Percentiles rank a stretch among this genome's conserved stretches.
Conservation (phyloP, 2,797 vertebrate genomes). For the Serranus cabrilla region DNA sequence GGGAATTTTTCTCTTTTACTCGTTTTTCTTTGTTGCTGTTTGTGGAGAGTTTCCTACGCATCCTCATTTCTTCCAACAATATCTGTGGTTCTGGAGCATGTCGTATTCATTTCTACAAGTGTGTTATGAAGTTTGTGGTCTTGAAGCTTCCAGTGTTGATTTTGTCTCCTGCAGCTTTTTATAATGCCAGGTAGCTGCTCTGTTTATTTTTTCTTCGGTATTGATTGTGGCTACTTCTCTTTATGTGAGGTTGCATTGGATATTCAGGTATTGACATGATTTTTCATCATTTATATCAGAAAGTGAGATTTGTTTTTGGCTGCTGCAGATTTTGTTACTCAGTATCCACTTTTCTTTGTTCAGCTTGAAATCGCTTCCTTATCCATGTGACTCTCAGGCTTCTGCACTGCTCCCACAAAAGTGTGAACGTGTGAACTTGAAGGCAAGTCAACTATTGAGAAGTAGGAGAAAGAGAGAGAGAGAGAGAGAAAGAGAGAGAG, state of each 20-base stretch:
- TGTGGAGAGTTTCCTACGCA: background rate
- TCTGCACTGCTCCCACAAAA: constrained; percentile 49
- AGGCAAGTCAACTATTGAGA: constrained; percentile 50
- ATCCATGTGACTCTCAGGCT: constrained; percentile 15
- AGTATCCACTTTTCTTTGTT: background rate
- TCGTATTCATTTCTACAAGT: constrained; percentile 6
- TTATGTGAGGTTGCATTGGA: background rate
- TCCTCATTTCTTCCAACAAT: constrained; percentile 1
- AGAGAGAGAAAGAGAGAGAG: constrained; percentile 7
- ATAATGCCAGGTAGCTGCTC: background rate
- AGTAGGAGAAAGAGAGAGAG: constrained; percentile 38
- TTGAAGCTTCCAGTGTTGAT: background rate
- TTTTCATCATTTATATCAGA: constrained; percentile 6
- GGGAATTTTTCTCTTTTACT: background rate
- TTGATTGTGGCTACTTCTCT: background rate
- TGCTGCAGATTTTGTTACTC: background rate
- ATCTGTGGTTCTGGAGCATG: background rate
- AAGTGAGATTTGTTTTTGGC: constrained; percentile 3
- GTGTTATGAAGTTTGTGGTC: background rate
- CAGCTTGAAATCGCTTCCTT: constrained; percentile 22
- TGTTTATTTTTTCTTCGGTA: background rate
- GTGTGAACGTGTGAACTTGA: constrained; percentile 80
- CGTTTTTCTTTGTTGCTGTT: background rate
- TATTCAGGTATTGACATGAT: background rate
- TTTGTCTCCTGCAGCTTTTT: background rate